phyloP scores from a whole-genome alignment of 1,140 invertebrate genomes.

The Leptinotarsa undecemlineata region DNA sequence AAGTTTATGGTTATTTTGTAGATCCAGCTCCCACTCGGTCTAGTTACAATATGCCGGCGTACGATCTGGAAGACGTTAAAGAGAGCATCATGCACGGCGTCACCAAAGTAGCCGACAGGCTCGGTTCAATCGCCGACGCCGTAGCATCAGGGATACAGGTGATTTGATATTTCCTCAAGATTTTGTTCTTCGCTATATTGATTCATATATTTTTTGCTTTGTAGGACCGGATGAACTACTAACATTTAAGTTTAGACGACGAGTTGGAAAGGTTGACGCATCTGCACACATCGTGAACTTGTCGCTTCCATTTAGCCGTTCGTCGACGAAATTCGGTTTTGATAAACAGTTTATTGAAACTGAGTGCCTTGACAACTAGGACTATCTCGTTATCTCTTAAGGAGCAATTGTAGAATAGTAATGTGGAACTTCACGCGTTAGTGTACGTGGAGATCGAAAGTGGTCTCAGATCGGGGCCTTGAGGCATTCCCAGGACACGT shows the following conservation, averaged over 20 bases:
- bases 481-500: background rate
- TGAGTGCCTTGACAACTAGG: constrained; percentile 21
- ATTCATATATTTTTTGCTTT: constrained; percentile 25
- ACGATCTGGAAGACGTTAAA: constrained; percentile 90
- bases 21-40: background rate
- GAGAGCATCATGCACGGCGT: constrained; percentile 96
- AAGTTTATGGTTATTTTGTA: constrained; percentile 19
- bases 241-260: constrained; percentile 33
- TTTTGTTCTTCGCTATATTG: background rate
- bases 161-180: constrained; percentile 20
- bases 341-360: background rate
- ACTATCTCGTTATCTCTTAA: background rate
- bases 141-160: constrained; percentile 91
- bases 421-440: too few relatives aligned
- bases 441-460: background rate
- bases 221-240: constrained; percentile 50
- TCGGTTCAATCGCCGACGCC: constrained; percentile 92
- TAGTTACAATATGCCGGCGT: constrained; percentile 57
- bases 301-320: background rate
- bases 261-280: constrained; percentile 19
- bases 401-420: background rate
- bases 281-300: constrained; percentile 14
- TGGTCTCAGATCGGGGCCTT: background rate
- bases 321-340: constrained; percentile 10
- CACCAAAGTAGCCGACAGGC: constrained; percentile 91